Base-by-base conservation (phyloP, 2,797 vertebrate genomes). In the Tarsius wallacei region DNA sequence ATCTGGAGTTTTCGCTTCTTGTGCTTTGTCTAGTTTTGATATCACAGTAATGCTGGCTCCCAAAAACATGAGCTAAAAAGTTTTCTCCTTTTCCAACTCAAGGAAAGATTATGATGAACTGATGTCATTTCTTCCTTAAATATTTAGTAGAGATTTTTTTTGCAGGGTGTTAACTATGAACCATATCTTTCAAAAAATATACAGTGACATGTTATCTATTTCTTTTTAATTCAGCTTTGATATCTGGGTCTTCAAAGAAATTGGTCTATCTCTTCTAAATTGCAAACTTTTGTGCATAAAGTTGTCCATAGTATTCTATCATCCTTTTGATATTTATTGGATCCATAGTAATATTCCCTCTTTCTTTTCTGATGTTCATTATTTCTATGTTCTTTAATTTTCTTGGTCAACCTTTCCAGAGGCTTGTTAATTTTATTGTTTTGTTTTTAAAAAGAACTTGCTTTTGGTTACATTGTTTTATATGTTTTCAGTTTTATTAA, bases 401-500 rank as follows among this genome's bases (percentile, higher is more conserved):
- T 83, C 49, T 57, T 89, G 16, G 36, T 84, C 61, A 68, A 10
- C 68, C 14, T 4, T 2, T 49, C 13, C 16, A 68, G n/a, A 90
- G 1, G 0, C 70, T 76, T 84, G 76, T 31, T 63, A 85, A n/a
- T 85, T 33, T 84, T 68, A 42, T 70, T 53, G 16, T 26, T 70
- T 85, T 42, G 42, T 63, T 78, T 42, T 0, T 0, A 77, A 71
- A n/a, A 70, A 68, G 10, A 59, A 78, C 1, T 21, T 85, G 42
- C 11, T 85, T 71, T 90, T 94, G 59, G 16, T 84, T 89, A 89
- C 6, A 68, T 28, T 51, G 36, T 36, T 70, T 71, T 73, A 42
- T 61, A 77, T 51, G 17, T 90, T 90, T 61, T 85, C 63, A 94
- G n/a, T 53, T 55, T 59, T 42, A 85, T 66, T 28, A 15, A 94